A percentile compares a stretch with the other conserved stretches of the same genome.
Conservation (phyloP, 2,113 vertebrate genomes). For the Pica pica region DNA sequence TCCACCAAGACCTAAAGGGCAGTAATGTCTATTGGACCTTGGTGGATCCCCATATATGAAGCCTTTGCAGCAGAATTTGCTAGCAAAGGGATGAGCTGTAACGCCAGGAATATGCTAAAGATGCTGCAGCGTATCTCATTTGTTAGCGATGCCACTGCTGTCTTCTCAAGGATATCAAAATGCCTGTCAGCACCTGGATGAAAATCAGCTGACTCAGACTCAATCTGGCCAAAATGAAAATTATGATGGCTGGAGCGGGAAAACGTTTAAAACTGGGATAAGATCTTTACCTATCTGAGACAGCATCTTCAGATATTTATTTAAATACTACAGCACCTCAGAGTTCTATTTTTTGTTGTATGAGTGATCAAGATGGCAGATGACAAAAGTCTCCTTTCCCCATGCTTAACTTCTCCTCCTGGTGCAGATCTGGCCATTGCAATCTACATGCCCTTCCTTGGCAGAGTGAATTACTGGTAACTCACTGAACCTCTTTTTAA, state of each 20-base stretch:
- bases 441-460: not conserved
- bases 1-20: not conserved
- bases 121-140: slow-evolving; percentile 22
- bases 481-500: not conserved
- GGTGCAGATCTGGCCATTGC: not conserved
- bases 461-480: not conserved
- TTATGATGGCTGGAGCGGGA: not conserved
- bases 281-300: not conserved
- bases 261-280: not conserved
- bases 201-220: slow-evolving; percentile 48
- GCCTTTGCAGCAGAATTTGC: not conserved
- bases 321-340: not conserved
- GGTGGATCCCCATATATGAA: not conserved
- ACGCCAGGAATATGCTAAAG: not conserved
- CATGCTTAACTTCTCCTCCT: not conserved
- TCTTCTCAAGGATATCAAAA: slow-evolving; percentile 44
- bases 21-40: not conserved
- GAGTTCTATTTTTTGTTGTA: not conserved
- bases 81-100: not conserved
- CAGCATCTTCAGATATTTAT: not conserved
- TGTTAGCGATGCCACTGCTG: slow-evolving; percentile 6
- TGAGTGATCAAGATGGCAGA: not conserved
- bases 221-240: slow-evolving; percentile 13
- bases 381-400: not conserved
- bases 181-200: slow-evolving; percentile 58